Percentiles rank a stretch among this genome's conserved stretches.
These are phyloP conservation scores for Phortica okadai DNA, from an alignment of 2,888 invertebrate genomes.

Conservation along the genomic window DNA sequence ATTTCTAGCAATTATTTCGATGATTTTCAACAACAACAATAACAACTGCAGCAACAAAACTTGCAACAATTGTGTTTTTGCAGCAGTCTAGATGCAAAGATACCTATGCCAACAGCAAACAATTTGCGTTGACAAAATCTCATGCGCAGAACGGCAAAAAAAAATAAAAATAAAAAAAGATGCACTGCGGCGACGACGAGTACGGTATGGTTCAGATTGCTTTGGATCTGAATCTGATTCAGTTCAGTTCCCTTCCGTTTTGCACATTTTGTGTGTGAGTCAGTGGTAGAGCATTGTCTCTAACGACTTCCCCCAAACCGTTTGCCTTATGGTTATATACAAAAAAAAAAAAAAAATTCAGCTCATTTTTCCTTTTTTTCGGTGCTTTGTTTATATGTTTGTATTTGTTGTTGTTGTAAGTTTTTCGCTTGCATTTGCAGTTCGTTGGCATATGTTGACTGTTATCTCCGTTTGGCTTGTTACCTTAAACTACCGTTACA, in stretches of 20 bases:
- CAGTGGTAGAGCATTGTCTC: not conserved
- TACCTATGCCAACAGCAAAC: slow-evolving; percentile 45
- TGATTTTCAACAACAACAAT: not conserved
- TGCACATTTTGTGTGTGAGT: slow-evolving; percentile 38
- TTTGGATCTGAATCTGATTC: too few species aligned
- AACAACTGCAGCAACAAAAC: too few species aligned
- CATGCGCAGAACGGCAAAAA: slow-evolving; percentile 6
- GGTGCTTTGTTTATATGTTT: slow-evolving; percentile 9
- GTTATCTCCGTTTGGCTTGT: slow-evolving; percentile 8
- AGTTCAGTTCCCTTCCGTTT: not conserved
- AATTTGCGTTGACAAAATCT: slow-evolving; percentile 49
- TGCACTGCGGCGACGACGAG: not conserved
- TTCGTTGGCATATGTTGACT: slow-evolving; percentile 29
- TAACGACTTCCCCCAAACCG: too few species aligned
- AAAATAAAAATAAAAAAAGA: slow-evolving; percentile 16
- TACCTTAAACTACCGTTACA: slow-evolving; percentile 45
- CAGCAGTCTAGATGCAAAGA: not conserved
- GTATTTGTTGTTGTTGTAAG: slow-evolving; percentile 35
- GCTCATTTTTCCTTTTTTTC: not conserved
- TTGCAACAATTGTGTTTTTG: too few species aligned
- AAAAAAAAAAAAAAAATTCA: not conserved
- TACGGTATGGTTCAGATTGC: too few species aligned
- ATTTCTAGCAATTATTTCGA: slow-evolving; percentile 17
- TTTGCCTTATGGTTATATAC: not conserved
- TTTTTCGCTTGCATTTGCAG: slow-evolving; percentile 37